Conservation (phyloP, 2,113 vertebrate genomes). For the Anoura caudifer region DNA sequence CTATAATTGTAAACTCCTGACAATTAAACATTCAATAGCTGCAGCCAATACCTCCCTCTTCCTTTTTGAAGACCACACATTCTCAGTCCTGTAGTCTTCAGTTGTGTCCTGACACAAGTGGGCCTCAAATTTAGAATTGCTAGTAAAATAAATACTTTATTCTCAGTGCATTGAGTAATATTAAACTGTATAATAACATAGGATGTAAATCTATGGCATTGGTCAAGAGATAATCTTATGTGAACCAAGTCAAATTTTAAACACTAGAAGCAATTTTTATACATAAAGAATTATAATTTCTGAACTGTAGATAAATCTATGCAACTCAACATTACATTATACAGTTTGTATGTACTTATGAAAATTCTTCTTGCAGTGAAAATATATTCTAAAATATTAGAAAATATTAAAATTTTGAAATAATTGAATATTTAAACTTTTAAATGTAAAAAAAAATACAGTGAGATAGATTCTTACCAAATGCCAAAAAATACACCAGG, state of each 20-base stretch:
- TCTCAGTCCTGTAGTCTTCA: not conserved
- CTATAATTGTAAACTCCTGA: not conserved
- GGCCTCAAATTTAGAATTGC: not conserved
- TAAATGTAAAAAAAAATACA: not conserved
- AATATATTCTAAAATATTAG: not conserved
- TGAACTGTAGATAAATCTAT: not conserved
- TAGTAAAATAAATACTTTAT: not conserved
- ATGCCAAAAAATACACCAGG: constrained; percentile 73
- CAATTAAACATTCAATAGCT: not conserved
- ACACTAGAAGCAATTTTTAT: not conserved
- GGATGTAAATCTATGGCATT: not conserved
- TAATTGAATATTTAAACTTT: not conserved
- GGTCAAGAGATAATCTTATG: not conserved
- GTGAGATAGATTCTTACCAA: constrained; percentile 68
- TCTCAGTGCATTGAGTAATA: not conserved
- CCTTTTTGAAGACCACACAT: not conserved
- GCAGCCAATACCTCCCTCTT: not conserved
- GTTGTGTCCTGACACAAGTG: not conserved
- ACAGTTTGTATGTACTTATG: not conserved
- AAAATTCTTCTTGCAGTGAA: not conserved
- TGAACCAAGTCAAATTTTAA: not conserved
- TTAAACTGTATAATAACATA: not conserved
- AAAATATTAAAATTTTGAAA: constrained; percentile 16
- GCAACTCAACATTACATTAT: not conserved
- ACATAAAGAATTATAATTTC: not conserved